Evolutionary conservation across 2,888 invertebrate genomes (phyloP), one percentile per base, ranked within the genome.

Genomic region (Allolobophora icterica): DNA sequence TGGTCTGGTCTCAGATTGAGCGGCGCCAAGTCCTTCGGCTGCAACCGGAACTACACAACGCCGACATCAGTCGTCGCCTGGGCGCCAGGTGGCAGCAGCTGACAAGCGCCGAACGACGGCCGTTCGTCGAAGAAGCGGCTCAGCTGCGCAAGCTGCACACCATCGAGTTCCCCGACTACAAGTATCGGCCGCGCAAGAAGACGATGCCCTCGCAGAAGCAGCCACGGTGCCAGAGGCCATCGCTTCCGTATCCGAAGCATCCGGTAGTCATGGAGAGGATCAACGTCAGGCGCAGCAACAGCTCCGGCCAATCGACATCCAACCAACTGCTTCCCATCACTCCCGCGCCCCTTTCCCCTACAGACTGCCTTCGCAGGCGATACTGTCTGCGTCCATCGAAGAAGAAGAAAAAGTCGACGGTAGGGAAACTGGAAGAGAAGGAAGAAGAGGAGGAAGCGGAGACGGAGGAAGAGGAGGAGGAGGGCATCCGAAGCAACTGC

Each of bases 1-100:
- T 71, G 71, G 71, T 71, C 71, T 71, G 71, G 71, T 71, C 71
- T 71, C 71, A 71, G 71, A 71, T 71, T n/a, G 71, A 71, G 71
- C 71, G 71, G 17, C 71, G 71, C 71, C 6, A 71, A 8, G 71
- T 71, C 4, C 71, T 71, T 30, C 30, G 71, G 6, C 71, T n/a
- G 30, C 71, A 71, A n/a, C 71, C 71, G 71, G 71, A n/a, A 71
- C 30, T 71, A n/a, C 71, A 71, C n/a, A 71, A 71, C 71, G 71
- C 71, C 2, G 71, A 71, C 71, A 71, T 71, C 71, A 71, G 71
- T 71, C 71, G 71, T 71, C 71, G 71, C 30, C 8, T 71, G 71
- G 71, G 71, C 71, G 71, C 71, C 71, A 71, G 71, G 71, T 71
- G 71, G 71, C 71, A 71, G 71, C 71, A 71, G 71, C 30, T 71